A percentile compares a stretch with the other conserved stretches of the same genome.
Conservation (phyloP, 2,113 vertebrate genomes). For the Anguilla rostrata region DNA sequence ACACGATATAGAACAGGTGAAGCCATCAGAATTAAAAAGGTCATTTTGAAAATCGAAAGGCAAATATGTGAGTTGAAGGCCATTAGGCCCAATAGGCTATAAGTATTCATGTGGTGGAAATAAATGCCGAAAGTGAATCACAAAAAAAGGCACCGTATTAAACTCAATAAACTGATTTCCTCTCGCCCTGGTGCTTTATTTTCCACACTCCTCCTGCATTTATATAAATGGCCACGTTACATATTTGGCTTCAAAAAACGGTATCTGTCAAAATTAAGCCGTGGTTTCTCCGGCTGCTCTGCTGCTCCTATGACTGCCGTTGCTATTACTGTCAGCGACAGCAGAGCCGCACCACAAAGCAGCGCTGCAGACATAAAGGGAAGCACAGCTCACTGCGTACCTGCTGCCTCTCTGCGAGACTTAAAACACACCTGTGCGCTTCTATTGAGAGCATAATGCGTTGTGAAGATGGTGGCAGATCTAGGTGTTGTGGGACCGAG, state of each 20-base stretch:
- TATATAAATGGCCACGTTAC: constrained; percentile 63
- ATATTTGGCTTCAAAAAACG: constrained; percentile 51
- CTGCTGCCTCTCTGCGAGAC: not conserved
- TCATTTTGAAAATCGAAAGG: constrained; percentile 71
- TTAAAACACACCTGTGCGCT: not conserved
- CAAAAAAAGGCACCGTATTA: constrained; percentile 63
- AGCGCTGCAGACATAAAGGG: not conserved
- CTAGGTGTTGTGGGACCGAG: not conserved
- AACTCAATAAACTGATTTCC: constrained; percentile 67
- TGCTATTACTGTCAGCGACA: constrained; percentile 3
- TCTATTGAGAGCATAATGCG: not conserved
- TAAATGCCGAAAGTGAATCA: constrained; percentile 70
- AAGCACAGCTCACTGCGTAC: not conserved
- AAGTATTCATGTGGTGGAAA: constrained; percentile 71
- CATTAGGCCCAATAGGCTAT: constrained; percentile 65
- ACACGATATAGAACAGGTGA: constrained; percentile 68
- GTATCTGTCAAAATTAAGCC: constrained; percentile 47
- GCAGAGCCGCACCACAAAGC: not conserved
- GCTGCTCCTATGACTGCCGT: not conserved
- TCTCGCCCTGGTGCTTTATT: constrained; percentile 59
- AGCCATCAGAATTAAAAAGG: constrained; percentile 68
- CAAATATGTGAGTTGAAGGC: constrained; percentile 69
- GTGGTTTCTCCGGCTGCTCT: constrained; percentile 19
- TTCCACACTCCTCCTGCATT: constrained; percentile 55
- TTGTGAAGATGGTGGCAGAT: not conserved